Percentiles rank a stretch among this genome's conserved stretches.
phyloP scores from a whole-genome alignment of 2,113 vertebrate species.

The Microtus pennsylvanicus region DNA sequence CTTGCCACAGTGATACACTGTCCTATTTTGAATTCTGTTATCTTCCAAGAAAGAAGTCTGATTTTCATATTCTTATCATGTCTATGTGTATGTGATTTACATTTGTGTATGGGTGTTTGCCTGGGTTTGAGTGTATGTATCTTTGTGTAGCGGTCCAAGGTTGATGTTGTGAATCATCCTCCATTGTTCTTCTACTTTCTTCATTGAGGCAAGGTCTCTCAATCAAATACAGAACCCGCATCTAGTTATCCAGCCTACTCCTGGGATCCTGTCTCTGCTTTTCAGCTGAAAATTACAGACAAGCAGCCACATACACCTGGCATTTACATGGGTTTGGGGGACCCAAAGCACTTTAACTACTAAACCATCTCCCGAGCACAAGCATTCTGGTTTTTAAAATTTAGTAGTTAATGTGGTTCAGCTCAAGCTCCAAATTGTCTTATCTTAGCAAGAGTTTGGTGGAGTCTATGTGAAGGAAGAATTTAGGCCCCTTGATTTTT shows the following conservation, averaged over 20 bases:
- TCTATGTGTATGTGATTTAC: not conserved
- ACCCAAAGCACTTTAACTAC: not conserved
- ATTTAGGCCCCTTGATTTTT: not conserved
- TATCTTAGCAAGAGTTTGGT: not conserved
- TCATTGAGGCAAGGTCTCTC: not conserved
- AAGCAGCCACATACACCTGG: not conserved
- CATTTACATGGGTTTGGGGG: not conserved
- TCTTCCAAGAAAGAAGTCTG: not conserved
- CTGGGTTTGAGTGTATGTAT: not conserved
- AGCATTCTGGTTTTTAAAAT: not conserved
- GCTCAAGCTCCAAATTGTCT: slow-evolving; percentile 34
- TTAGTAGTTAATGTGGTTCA: not conserved
- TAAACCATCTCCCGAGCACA: not conserved
- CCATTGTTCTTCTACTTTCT: not conserved
- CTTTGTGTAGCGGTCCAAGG: not conserved
- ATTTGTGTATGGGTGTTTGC: not conserved
- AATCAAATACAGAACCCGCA: not conserved
- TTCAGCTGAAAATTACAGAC: not conserved
- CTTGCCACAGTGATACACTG: not conserved
- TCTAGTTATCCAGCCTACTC: not conserved
- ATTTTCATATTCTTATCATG: not conserved
- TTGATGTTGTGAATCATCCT: not conserved
- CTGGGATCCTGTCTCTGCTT: not conserved
- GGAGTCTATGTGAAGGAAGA: not conserved
- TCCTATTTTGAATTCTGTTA: not conserved